Evolutionary conservation across 2,113 vertebrate species (phyloP).

Genomic region (Gopherus evgoodei): DNA sequence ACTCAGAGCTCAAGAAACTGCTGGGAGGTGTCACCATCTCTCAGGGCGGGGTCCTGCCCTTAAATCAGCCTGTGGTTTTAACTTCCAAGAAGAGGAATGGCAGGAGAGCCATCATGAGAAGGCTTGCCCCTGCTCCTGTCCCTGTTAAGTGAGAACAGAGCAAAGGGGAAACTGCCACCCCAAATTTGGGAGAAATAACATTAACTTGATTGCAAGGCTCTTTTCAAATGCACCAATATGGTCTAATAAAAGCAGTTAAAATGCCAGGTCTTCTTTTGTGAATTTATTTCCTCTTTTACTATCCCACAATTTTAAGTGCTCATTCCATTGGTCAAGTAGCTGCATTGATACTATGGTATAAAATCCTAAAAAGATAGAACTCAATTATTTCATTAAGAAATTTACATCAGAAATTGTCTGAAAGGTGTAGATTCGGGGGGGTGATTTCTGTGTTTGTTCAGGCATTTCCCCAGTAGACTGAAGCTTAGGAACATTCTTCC

Average conservation of each 20-base stretch:
- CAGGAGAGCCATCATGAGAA: background rate
- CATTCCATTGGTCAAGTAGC: background rate
- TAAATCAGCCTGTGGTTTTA: slow-evolving; percentile 54
- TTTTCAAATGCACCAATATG: background rate
- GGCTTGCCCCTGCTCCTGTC: background rate
- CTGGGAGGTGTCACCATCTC: slow-evolving; percentile 59
- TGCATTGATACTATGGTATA: background rate
- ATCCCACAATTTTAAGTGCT: background rate
- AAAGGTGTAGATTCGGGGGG: background rate
- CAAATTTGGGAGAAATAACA: background rate
- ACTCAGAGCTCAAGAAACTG: slow-evolving; percentile 75
- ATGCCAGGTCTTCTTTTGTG: background rate
- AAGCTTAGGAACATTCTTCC: background rate
- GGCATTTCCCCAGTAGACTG: background rate
- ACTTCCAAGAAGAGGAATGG: slow-evolving; percentile 65
- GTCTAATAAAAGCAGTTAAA: slow-evolving; percentile 8
- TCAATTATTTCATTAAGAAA: background rate
- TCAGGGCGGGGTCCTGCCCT: slow-evolving; percentile 65
- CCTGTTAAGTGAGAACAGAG: background rate
- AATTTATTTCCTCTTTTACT: background rate
- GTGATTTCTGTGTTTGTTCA: background rate
- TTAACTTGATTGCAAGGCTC: background rate
- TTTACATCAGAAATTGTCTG: background rate
- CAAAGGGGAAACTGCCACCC: background rate
- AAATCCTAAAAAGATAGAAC: background rate